phyloP scores from a whole-genome alignment of 2,888 invertebrate species.

The Drosophila anomelani region DNA sequence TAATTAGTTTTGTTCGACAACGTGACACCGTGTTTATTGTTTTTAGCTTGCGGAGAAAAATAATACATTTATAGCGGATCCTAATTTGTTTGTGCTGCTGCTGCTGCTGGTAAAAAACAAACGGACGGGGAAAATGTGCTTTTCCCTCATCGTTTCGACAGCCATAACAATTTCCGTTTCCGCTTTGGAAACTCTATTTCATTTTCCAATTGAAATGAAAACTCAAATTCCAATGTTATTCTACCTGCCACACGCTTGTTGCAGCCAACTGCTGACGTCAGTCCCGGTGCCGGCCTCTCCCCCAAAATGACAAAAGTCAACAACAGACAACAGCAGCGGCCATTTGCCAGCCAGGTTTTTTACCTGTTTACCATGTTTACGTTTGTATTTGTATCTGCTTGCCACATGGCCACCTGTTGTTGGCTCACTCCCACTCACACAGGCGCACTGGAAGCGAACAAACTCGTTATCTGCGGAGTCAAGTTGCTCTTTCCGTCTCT shows the following conservation, averaged over 20 bases:
- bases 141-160: constrained; percentile 48
- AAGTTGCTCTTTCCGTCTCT: constrained; percentile 22
- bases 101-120: constrained; percentile 39
- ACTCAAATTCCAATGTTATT: constrained; percentile 17
- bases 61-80: constrained; percentile 62
- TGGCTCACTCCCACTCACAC: constrained; percentile 62
- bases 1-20: constrained; percentile 77
- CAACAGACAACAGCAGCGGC: constrained; percentile 2
- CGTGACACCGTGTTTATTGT: constrained; percentile 75
- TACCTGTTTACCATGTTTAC: not conserved
- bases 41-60: constrained; percentile 58
- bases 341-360: constrained; percentile 26
- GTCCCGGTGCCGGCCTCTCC: not conserved
- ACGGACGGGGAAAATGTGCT: constrained; percentile 41
- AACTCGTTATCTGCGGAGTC: constrained; percentile 62
- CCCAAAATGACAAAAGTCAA: constrained; percentile 12
- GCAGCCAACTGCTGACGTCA: constrained; percentile 29
- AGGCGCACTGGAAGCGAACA: constrained; percentile 33
- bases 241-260: constrained; percentile 21
- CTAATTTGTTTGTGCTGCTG: constrained; percentile 70
- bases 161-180: constrained; percentile 77
- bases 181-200: constrained; percentile 39
- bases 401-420: constrained; percentile 71
- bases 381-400: constrained; percentile 47
- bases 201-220: constrained; percentile 4